Base-by-base conservation (phyloP, 2,888 invertebrate species). In the Blastobasis adustella region DNA sequence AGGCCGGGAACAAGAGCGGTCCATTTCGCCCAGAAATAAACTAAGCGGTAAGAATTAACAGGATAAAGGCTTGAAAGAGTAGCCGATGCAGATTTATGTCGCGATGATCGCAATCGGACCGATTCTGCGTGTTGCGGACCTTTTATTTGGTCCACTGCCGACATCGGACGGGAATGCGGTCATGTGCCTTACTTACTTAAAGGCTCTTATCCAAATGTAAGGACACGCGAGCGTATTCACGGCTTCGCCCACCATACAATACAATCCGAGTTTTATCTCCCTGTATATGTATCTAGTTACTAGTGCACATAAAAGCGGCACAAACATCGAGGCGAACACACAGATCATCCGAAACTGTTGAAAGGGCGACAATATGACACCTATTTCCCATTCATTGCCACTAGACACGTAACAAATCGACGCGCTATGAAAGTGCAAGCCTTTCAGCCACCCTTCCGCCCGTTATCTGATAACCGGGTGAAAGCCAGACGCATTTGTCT, bases 1-100 rank as follows among this genome's bases (percentile, higher is more conserved):
- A 70, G 66, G 61, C 65, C 41, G 46, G 56, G 69, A 81, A 83
- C 85, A 84, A 82, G 86, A 81, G 76, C 82, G 75, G 76, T 70
- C 82, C 83, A 80, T 82, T 82, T 75, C 77, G 82, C 74, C 73
- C 77, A 79, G 79, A 81, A 82, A 87, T 87, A 87, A 87, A 87
- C 86, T 84, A 86, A 88, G 86, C 86, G 85, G 86, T 82, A 86
- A 83, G 87, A 86, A 86, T 86, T 83, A 88, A 87, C 86, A 84
- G 80, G 83, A 80, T 86, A 86, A 88, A 83, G 79, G 84, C 81
- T 88, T 86, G 80, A 82, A 86, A 86, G 85, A 84, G 87, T 87
- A 87, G 87, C 87, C 86, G 85, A 82, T 78, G 78, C 76, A 81
- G 86, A 88, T 88, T 88, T 88, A 88, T 88, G 87, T 82, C 79